Base-by-base conservation (phyloP, 2,113 vertebrate species). In the human (Homo sapiens) region DNA sequence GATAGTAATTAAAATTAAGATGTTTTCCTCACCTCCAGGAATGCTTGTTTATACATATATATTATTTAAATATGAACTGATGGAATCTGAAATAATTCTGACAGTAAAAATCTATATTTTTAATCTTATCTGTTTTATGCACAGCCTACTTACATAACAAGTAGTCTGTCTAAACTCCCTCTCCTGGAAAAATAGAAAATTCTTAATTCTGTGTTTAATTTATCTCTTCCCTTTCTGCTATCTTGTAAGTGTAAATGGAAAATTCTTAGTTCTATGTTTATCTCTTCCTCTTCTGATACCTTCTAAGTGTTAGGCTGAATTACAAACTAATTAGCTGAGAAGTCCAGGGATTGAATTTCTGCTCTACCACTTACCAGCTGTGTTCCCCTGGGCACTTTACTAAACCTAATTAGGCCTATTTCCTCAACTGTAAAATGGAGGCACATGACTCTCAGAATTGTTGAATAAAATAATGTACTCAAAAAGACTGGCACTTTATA, bases 171-270 rank as follows among this genome's bases (percentile, higher is more conserved):
- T 64, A 48, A 96, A 84, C 20, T 68, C 20, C 5, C 2, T 73
- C 13, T 59, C 27, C 61, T 75, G 57, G 72, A 80, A 92, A 55
- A 55, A 80, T 75, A 59, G 79, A 68, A 97, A 84, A 90, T 48
- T 94, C n/a, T 96, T 84, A 86, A 90, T 90, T 97, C n/a, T 73
- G 2, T 97, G 66, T 94, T 94, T 61, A 95, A 84, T 79, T 83
- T 96, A 45, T 88, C n/a, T 40, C 32, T 76, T 92, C 55, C 23
- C 87, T 2, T 93, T 92, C 73, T 93, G 70, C 78, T 79, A 90
- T 20, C 81, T 90, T 90, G 10, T 48, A 90, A 87, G 14, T 52
- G 0, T 92, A 94, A 96, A 91, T 93, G 66, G 82, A 84, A 96
- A 91, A 92, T 52, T 91, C 18, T 96, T 84, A 93, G 64, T 93